Evolutionary conservation across 2,113 vertebrate genomes (phyloP), one percentile per base, ranked within the genome.

Genomic region (Callopanchax toddi): DNA sequence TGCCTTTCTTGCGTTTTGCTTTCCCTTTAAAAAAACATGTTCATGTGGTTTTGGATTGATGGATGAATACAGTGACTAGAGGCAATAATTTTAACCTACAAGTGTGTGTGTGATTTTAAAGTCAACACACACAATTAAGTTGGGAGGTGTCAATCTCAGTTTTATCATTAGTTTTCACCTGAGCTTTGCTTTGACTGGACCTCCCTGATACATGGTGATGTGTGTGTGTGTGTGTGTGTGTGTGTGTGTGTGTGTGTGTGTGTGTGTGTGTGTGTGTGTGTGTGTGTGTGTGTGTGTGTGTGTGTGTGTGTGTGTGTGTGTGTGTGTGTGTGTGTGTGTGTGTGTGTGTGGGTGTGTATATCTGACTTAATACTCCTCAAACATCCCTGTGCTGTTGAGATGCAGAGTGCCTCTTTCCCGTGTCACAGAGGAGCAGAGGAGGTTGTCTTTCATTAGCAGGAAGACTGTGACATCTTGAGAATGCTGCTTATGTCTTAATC

Each of bases 311-410:
- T 32, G 29, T 1, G 26, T 29, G 26, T 29, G 26, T 29, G 26
- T 29, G 26, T 29, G 26, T 29, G 26, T 29, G 26, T 29, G 26
- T 29, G 26, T 29, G 26, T 29, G 26, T 29, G 26, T 29, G 26
- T 29, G 26, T 29, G 26, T 7, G 26, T 29, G 56, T 55, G 37
- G 49, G 52, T 37, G 61, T 48, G 11, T 18, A 7, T 57, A 61
- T 75, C 43, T 56, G 66, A 69, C 69, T 74, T 53, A 46, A 69
- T 84, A 64, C 75, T 55, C 34, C 49, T 82, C n/a, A 29, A 39
- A 57, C 23, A 5, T 44, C 42, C 21, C 49, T 46, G 76, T 67
- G 69, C 66, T 79, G 73, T 76, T 78, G 11, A 80, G 50, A 76
- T 61, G 59, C 67, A 77, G 40, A 2, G 12, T 18, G 53, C 21